Evolutionary conservation across 2,888 invertebrate species (phyloP), one percentile per base, ranked within the genome.

Genomic region (Agapetus fuscipes): DNA sequence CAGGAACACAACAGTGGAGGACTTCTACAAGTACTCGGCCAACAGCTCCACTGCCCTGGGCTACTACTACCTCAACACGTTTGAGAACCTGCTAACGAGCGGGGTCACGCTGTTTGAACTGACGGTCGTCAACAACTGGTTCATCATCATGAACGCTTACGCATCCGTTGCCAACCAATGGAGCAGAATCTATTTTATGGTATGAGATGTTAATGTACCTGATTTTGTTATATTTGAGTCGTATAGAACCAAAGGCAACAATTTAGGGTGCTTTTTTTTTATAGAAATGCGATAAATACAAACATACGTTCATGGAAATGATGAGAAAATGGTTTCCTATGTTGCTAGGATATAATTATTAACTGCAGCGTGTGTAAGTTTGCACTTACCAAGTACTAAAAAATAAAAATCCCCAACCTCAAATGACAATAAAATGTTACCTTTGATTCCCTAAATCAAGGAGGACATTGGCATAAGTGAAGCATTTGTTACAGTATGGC

Each of bases 121-220:
- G 52, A 90, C 89, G 1, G 88, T 90, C 9, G 88, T 90, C 40
- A 91, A 90, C 61, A 90, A 90, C 62, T 91, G 91, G 91, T 89
- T 90, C 54, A 84, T 89, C 40, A 74, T 88, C 15, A 91, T 91
- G 91, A 86, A 89, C 57, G 89, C 83, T 2, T 85, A 81, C 56
- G 82, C 83, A 1, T 69, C 74, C 1, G 80, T 80, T 12, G 75
- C 78, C 1, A 73, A 78, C 34, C 72, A 80, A 53, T 83, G 81
- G 62, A 82, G 82, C 37, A 69, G 89, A 49, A 61, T 84, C n/a
- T 91, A 83, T 58, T 90, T 91, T 57, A 90, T 90, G 84, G 67
- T 76, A 31, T 53, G 17, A 16, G 3, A n/a, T n/a, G n/a, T n/a
- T n/a, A n/a, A n/a, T n/a, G n/a, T n/a, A n/a, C n/a, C n/a, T n/a